Evolutionary conservation across 2,797 vertebrate genomes (phyloP), one percentile per base, ranked within the genome.

Genomic region (Gambelia wislizenii): DNA sequence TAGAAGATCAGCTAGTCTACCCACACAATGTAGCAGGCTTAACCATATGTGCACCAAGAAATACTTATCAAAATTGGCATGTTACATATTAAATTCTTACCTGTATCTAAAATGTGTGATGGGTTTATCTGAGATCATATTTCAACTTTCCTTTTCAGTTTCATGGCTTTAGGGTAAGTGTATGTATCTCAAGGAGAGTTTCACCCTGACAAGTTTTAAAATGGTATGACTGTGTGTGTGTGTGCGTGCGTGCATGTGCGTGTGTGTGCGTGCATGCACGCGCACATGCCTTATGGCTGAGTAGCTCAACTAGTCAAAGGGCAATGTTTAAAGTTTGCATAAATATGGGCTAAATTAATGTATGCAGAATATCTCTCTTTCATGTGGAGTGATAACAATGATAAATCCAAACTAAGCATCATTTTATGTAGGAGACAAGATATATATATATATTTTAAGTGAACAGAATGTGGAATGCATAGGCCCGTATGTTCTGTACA

Each of bases 111-210:
- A 61, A 30, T 12, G 20, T 33, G 4, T 42, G 64, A 12, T 67
- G 39, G 47, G 76, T 49, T 61, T 49, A 12, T 70, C n/a, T 54
- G n/a, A 12, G 42, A n/a, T 44, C 27, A 27, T 88, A 52, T 30
- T 78, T 89, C 3, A 20, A 52, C 49, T n/a, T 39, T 22, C 36
- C 42, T n/a, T 44, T 79, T 84, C 61, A 78, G 49, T 89, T 89
- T 89, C 76, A 79, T 70, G 74, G 83, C 75, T 85, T 80, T 72
- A 49, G 76, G 76, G 42, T n/a, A 89, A 47, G 22, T 79, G 42
- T 67, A 69, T 67, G 64, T 49, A 85, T 61, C 76, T 8, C 39
- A 89, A 84, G 61, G 20, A 84, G 64, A 49, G 75, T 78, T 89
- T 78, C 22, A 80, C 27, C 9, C 52, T 85, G 77, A 75, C 69